A percentile compares a stretch with the other conserved stretches of the same genome.
Conservation (phyloP, 1,140 invertebrate genomes). For the Microvelia longipes region DNA sequence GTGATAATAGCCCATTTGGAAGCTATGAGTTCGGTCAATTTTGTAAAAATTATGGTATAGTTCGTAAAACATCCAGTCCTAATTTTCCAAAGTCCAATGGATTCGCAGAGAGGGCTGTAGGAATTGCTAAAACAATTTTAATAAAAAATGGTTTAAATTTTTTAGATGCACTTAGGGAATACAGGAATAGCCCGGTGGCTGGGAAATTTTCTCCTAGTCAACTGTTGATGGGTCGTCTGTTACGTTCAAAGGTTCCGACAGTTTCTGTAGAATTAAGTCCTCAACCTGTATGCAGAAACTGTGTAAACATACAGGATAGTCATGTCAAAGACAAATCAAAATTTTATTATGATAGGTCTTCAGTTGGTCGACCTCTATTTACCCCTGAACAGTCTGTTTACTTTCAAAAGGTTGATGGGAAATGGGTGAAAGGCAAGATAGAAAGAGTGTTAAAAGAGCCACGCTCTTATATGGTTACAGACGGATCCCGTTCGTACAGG, state of each 20-base stretch:
- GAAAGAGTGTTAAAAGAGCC: background rate
- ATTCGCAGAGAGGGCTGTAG: background rate
- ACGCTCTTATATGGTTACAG: background rate
- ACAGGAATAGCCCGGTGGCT: background rate
- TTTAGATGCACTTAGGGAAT: background rate
- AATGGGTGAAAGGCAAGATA: background rate
- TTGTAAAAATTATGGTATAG: background rate
- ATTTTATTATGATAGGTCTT: background rate
- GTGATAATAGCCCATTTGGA: background rate
- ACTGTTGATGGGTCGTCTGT: background rate
- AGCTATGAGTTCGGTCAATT: background rate
- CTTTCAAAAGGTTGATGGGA: background rate
- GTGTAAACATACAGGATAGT: background rate
- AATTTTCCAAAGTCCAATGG: background rate
- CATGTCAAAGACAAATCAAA: background rate
- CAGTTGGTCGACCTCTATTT: background rate
- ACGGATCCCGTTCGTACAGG: background rate
- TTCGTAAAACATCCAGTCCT: background rate
- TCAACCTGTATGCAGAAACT: background rate
- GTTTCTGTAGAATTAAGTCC: background rate
- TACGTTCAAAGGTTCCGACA: background rate
- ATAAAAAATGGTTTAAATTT: background rate
- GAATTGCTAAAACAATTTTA: background rate
- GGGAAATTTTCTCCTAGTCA: background rate
- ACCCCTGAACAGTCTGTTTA: background rate